phyloP scores from a whole-genome alignment of 2,113 vertebrate genomes.

The Balaeniceps rex region DNA sequence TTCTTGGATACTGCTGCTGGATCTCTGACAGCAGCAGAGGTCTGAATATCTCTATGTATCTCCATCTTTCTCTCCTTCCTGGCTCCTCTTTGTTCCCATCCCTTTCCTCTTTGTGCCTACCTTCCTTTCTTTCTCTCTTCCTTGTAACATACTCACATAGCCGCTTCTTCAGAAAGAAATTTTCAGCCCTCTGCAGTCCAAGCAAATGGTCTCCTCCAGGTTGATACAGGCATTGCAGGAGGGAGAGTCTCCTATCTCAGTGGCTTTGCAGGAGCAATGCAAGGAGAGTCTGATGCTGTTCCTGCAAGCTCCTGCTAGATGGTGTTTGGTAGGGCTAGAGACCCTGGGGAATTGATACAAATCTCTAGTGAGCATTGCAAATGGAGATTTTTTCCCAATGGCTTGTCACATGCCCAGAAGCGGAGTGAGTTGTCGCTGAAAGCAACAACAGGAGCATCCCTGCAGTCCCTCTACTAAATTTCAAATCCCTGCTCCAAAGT shows the following conservation, averaged over 20 bases:
- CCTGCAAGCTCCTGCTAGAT: background rate
- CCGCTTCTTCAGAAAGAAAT: background rate
- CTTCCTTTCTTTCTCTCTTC: background rate
- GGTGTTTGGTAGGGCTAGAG: background rate
- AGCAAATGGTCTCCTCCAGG: background rate
- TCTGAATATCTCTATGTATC: background rate
- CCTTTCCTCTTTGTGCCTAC: background rate
- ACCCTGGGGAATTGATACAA: background rate
- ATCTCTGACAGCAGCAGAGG: background rate
- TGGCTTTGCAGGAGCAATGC: background rate
- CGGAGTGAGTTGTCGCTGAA: background rate
- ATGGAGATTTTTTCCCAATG: background rate
- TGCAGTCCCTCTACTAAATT: background rate
- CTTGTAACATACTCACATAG: background rate
- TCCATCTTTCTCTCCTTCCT: background rate
- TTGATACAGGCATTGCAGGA: background rate
- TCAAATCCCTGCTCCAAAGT: background rate
- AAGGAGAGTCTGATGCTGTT: background rate
- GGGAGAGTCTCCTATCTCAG: fast-evolving
- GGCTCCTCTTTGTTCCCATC: background rate
- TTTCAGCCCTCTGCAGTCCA: background rate
- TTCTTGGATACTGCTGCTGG: background rate
- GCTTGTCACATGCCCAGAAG: background rate
- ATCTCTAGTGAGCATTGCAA: background rate
- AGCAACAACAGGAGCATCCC: background rate